Conservation (phyloP, 2,113 vertebrate species). For the Erinaceus europaeus region DNA sequence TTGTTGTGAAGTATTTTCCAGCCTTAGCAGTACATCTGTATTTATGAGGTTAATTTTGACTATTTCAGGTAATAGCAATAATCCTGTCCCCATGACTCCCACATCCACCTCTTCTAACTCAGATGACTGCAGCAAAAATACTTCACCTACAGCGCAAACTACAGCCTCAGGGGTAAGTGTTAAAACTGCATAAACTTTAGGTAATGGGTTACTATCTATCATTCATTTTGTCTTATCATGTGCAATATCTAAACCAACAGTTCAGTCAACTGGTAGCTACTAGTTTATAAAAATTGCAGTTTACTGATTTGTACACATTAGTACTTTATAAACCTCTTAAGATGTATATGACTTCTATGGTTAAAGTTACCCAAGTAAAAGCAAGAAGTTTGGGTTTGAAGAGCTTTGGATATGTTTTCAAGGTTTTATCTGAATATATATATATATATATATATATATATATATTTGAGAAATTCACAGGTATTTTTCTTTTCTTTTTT, state of each 20-base stretch:
- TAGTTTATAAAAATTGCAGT: conserved; percentile 80
- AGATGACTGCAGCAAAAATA: conserved; percentile 94
- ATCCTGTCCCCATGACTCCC: conserved; percentile 96
- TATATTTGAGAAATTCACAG: neutral
- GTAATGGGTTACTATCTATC: conserved; percentile 77
- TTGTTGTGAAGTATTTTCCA: neutral
- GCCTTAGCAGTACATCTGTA: neutral
- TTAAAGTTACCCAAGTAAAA: conserved; percentile 62
- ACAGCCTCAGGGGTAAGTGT: conserved; percentile 89
- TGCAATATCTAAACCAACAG: conserved; percentile 85
- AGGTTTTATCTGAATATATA: neutral
- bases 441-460: neutral
- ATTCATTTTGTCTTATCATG: conserved; percentile 85
- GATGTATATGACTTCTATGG: conserved; percentile 79
- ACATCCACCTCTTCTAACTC: conserved; percentile 97
- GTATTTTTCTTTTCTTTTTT: neutral
- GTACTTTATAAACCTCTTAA: conserved; percentile 81
- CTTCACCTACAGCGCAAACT: conserved; percentile 90
- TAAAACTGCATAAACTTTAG: conserved; percentile 16
- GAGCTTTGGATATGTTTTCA: conserved; percentile 49
- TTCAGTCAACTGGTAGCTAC: conserved; percentile 80
- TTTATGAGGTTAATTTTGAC: conserved; percentile 50
- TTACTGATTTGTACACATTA: conserved; percentile 75
- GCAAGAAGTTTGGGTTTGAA: conserved; percentile 44
- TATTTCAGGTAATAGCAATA: conserved; percentile 90